Percentiles rank a stretch among this genome's conserved stretches.
phyloP scores from a whole-genome alignment of 1,140 invertebrate genomes.

The Homarus americanus region DNA sequence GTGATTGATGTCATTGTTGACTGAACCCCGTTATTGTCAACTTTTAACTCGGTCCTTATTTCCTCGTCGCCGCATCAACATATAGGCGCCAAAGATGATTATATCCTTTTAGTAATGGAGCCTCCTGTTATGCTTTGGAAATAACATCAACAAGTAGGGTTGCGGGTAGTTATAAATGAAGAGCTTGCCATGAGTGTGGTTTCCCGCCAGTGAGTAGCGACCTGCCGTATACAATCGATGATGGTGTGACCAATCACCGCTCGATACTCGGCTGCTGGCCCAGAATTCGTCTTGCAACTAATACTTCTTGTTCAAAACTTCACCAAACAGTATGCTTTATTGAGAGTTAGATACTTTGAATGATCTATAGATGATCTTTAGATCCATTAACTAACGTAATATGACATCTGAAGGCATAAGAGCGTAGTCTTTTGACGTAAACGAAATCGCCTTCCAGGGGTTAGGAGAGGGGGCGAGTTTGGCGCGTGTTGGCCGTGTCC shows the following conservation, averaged over 20 bases:
- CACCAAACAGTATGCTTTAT: too few relatives aligned
- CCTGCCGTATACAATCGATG: slow-evolving; percentile 55
- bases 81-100: too few relatives aligned
- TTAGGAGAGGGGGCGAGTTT: neutral
- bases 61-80: neutral
- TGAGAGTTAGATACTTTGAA: too few relatives aligned
- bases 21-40: neutral
- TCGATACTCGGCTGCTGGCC: slow-evolving; percentile 25
- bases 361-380: too few relatives aligned
- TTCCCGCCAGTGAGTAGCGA: slow-evolving; percentile 26
- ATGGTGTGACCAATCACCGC: slow-evolving; percentile 57
- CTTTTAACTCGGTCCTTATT: neutral
- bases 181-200: slow-evolving; percentile 14
- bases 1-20: slow-evolving; percentile 54
- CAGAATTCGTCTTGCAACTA: neutral
- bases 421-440: neutral
- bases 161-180: neutral
- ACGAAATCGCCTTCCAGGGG: neutral
- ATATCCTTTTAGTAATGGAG: too few relatives aligned
- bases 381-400: too few relatives aligned
- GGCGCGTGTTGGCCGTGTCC: slow-evolving; percentile 27
- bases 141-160: too few relatives aligned
- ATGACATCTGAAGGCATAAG: neutral
- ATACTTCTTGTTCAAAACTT: neutral
- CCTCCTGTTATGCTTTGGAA: too few relatives aligned